phyloP scores from a whole-genome alignment of 2,113 vertebrate genomes.

The Xiphophorus maculatus region DNA sequence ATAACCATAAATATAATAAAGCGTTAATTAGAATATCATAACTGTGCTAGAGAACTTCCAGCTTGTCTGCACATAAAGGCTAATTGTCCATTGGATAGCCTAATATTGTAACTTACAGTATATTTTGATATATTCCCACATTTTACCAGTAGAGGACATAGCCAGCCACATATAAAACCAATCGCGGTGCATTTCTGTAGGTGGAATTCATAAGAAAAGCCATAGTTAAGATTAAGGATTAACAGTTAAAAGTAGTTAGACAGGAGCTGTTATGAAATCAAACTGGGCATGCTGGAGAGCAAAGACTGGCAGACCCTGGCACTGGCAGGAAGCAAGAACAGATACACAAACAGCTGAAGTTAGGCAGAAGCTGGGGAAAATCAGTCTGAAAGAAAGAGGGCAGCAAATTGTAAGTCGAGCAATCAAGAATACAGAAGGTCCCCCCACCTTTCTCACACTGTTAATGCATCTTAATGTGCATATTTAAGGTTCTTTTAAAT shows the following conservation, averaged over 20 bases:
- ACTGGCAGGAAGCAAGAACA: conserved; percentile 57
- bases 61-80: background rate
- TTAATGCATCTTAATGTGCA: no score
- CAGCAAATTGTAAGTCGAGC: conserved; percentile 27
- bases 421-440: background rate
- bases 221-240: conserved; percentile 3
- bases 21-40: background rate
- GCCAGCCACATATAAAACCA: conserved; percentile 67
- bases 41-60: background rate
- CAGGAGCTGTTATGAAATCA: conserved; percentile 56
- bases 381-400: conserved; percentile 57
- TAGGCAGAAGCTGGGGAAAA: conserved; percentile 54
- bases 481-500: no score
- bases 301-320: conserved; percentile 25
- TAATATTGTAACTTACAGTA: background rate
- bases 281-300: conserved; percentile 63
- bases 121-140: background rate
- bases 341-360: conserved; percentile 57
- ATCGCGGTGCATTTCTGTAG: conserved; percentile 63
- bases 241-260: conserved; percentile 42
- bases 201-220: conserved; percentile 38
- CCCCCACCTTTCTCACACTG: no score
- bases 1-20: background rate
- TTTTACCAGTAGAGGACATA: conserved; percentile 77
- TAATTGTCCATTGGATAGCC: no score